phyloP scores from a whole-genome alignment of 2,888 invertebrate genomes.

The Mesorhabditis belari region DNA sequence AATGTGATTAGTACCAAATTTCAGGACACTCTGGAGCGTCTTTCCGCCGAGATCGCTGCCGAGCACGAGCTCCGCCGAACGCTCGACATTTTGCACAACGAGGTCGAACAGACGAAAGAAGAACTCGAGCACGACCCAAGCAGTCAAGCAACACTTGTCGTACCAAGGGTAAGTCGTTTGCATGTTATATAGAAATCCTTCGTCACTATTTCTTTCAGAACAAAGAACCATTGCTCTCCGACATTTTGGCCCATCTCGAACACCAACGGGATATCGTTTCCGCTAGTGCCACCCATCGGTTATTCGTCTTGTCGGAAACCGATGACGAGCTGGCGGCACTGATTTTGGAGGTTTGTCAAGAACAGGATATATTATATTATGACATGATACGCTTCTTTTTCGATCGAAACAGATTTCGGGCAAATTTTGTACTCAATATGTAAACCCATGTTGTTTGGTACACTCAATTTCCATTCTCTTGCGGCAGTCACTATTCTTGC shows the following conservation, averaged over 20 bases:
- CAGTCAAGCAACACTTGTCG: neutral
- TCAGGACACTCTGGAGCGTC: slow-evolving; percentile 27
- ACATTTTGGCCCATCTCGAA: slow-evolving; percentile 30
- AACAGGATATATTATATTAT: no score
- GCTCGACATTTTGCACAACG: slow-evolving; percentile 21
- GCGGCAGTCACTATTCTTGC: no score
- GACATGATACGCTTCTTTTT: no score
- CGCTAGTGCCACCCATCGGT: slow-evolving; percentile 19
- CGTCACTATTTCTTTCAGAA: slow-evolving; percentile 24
- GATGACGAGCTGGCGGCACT: neutral
- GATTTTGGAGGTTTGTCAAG: neutral
- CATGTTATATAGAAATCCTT: no score
- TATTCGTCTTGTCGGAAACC: slow-evolving; percentile 13
- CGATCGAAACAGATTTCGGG: no score
- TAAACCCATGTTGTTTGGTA: no score
- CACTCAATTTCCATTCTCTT: no score
- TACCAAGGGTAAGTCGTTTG: neutral
- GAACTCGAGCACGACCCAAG: slow-evolving; percentile 14
- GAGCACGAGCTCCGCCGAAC: slow-evolving; percentile 31
- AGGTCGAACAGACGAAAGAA: slow-evolving; percentile 26
- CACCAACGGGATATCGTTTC: slow-evolving; percentile 28
- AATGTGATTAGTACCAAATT: slow-evolving; percentile 1
- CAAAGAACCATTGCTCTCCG: slow-evolving; percentile 23
- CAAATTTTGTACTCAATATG: no score
- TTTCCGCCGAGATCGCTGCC: slow-evolving; percentile 24